These are phyloP conservation scores for Boulengeromyrus knoepffleri DNA, from an alignment of 2,113 vertebrate genomes.

Conservation along the genomic window DNA sequence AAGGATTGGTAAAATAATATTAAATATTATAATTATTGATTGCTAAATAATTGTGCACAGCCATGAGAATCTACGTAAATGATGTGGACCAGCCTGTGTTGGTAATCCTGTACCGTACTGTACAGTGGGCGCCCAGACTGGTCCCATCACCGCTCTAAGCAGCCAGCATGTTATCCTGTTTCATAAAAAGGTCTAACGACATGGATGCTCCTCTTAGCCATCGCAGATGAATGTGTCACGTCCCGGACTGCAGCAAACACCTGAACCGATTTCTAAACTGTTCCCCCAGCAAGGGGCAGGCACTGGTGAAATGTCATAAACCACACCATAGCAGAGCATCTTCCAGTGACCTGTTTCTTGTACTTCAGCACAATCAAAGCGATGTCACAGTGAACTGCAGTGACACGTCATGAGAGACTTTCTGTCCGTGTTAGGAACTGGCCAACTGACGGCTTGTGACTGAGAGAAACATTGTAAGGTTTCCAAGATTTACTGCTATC, in stretches of 20 bases:
- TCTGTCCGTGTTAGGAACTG: background rate
- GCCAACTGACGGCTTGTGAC: background rate
- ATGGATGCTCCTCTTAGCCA: background rate
- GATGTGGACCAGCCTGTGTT: background rate
- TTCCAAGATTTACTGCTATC: background rate
- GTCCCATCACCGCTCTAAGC: background rate
- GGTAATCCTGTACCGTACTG: background rate
- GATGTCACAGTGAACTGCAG: background rate
- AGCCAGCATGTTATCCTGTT: background rate
- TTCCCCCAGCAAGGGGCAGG: background rate
- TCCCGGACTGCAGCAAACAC: background rate
- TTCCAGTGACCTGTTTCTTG: background rate
- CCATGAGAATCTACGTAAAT: background rate
- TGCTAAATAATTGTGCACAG: background rate
- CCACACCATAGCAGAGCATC: background rate
- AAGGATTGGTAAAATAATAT: background rate
- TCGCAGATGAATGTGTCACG: background rate
- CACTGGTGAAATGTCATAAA: background rate
- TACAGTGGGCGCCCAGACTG: background rate
- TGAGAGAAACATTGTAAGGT: background rate
- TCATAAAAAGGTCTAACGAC: background rate
- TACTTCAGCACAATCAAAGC: background rate
- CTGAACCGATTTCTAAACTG: background rate
- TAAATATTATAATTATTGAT: background rate
- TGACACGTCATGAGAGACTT: background rate